Evolutionary conservation across 2,797 vertebrate genomes (phyloP).

Genomic region (Lacerta bilineata): DNA sequence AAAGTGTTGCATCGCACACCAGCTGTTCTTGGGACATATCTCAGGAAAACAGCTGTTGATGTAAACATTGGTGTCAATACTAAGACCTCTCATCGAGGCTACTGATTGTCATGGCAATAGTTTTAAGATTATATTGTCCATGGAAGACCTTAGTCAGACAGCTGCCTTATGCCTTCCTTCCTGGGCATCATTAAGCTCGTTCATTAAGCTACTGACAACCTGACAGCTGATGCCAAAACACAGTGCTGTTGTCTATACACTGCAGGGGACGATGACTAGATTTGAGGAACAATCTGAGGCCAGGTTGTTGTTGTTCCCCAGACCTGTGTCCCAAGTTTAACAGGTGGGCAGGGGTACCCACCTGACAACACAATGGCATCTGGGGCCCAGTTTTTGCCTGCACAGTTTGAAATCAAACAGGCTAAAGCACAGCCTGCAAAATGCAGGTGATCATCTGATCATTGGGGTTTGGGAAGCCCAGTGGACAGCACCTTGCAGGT

Average conservation of each 20-base stretch:
- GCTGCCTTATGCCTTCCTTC: neutral
- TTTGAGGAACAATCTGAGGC: too few relatives aligned
- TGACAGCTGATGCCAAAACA: neutral
- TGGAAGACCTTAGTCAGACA: neutral
- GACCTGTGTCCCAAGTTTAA: too few relatives aligned
- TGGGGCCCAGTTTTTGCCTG: too few relatives aligned
- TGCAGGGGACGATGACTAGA: neutral
- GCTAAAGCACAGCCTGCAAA: too few relatives aligned
- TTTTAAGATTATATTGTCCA: neutral
- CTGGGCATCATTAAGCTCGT: neutral
- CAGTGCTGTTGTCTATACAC: neutral
- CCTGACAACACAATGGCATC: too few relatives aligned
- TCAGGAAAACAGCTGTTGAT: neutral
- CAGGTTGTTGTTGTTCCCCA: too few relatives aligned
- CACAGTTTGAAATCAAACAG: too few relatives aligned
- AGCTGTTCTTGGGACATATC: neutral
- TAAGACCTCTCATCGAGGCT: neutral
- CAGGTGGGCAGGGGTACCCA: too few relatives aligned
- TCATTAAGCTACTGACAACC: neutral
- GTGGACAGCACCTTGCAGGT: too few relatives aligned
- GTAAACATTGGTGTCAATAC: neutral
- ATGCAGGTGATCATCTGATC: too few relatives aligned
- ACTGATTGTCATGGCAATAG: too few relatives aligned
- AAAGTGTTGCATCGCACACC: neutral
- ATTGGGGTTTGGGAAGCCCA: too few relatives aligned